Conservation (phyloP, 1,140 invertebrate species). For the Heliconius himera region DNA sequence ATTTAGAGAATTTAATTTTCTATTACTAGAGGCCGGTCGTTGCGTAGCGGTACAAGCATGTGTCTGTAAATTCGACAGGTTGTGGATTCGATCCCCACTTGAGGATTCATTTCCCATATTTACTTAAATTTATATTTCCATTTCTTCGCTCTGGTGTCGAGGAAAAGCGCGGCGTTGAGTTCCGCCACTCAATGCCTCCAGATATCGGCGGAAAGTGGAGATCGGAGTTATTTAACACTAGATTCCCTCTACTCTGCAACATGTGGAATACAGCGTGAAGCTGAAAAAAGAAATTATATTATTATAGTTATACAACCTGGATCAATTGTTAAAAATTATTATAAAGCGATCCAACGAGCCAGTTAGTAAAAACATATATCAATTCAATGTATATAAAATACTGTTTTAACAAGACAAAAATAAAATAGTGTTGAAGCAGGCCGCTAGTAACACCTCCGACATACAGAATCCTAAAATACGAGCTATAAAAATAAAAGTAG, state of each 20-base stretch:
- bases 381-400: not conserved
- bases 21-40: not conserved
- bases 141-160: no score
- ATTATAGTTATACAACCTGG: no score
- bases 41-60: no score
- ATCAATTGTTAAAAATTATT: not conserved
- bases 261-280: no score
- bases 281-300: no score
- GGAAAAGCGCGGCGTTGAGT: no score
- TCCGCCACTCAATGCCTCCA: not conserved
- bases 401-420: constrained; percentile 22
- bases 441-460: constrained; percentile 39
- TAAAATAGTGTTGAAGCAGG: constrained; percentile 32
- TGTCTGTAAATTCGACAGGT: no score
- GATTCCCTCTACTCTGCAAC: not conserved
- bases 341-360: constrained; percentile 1
- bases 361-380: not conserved
- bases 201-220: no score
- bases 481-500: constrained; percentile 54
- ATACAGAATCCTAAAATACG: constrained; percentile 43
- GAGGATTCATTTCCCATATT: no score
- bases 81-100: no score
- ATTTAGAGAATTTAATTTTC: not conserved
- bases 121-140: no score
- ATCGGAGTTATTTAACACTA: not conserved